These are phyloP conservation scores for Tinamus major DNA, from an alignment of 2,797 vertebrate species.

Conservation along the genomic window DNA sequence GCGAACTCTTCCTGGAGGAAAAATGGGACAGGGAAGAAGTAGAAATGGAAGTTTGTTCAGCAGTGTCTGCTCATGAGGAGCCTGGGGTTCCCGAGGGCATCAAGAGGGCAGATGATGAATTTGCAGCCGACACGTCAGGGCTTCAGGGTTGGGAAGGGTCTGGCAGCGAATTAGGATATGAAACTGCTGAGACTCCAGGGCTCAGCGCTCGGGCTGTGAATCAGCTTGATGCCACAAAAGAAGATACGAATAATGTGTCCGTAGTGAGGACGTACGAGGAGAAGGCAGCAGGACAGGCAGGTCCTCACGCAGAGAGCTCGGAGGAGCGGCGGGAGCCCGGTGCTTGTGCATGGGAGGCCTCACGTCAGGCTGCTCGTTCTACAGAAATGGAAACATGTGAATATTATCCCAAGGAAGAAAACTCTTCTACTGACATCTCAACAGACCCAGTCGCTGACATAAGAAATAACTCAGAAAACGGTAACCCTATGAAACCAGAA, in stretches of 20 bases:
- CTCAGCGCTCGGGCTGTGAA: background rate
- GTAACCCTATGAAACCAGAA: background rate
- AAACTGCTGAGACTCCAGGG: background rate
- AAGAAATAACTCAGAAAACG: background rate
- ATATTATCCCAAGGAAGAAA: background rate
- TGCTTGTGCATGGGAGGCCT: too few relatives aligned
- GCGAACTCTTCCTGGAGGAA: background rate
- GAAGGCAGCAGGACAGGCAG: background rate
- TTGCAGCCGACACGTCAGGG: background rate
- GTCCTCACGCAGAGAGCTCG: too few relatives aligned
- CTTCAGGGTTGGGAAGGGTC: too few relatives aligned
- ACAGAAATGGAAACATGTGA: background rate
- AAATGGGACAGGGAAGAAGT: background rate
- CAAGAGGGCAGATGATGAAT: background rate
- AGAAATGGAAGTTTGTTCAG: too few relatives aligned
- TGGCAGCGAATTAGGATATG: background rate
- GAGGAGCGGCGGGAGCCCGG: background rate
- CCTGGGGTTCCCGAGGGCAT: background rate
- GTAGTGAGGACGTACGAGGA: background rate
- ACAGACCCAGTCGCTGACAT: too few relatives aligned
- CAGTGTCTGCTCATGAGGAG: background rate
- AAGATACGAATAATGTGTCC: background rate
- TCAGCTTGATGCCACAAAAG: background rate
- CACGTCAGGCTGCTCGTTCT: background rate
- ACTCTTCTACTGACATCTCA: too few relatives aligned